phyloP scores from a whole-genome alignment of 2,113 vertebrate genomes.

The Tretioscincus oriximinensis region DNA sequence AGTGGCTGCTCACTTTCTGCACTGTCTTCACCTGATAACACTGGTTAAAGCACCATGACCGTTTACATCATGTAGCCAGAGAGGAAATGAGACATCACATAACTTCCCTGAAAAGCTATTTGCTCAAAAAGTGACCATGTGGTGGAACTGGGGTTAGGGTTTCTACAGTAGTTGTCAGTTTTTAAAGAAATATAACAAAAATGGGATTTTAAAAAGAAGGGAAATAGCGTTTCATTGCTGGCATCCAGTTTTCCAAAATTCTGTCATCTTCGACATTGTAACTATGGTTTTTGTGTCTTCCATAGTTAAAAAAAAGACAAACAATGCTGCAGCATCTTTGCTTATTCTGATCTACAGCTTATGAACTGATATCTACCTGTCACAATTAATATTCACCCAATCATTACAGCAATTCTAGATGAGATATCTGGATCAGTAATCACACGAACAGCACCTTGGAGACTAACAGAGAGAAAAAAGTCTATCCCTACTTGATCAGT shows the following conservation, averaged over 20 bases:
- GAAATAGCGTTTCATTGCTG: conserved; percentile 22
- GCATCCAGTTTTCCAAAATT: not conserved
- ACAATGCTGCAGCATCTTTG: conserved; percentile 14
- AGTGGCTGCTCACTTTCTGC: conserved; percentile 91
- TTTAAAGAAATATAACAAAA: conserved; percentile 55
- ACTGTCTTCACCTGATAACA: conserved; percentile 93
- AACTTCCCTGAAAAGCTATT: conserved; percentile 67
- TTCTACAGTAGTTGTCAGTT: conserved; percentile 51
- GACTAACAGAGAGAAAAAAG: too few species aligned
- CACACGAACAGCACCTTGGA: too few species aligned
- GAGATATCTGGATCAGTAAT: not conserved
- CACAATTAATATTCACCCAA: conserved; percentile 28
- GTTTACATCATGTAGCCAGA: conserved; percentile 76
- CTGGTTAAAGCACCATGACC: conserved; percentile 81
- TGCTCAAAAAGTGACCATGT: conserved; percentile 31
- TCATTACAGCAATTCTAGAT: conserved; percentile 7
- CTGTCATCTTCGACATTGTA: conserved; percentile 23
- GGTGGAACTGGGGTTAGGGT: conserved; percentile 48
- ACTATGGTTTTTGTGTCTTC: not conserved
- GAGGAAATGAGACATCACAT: conserved; percentile 77
- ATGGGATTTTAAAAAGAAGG: conserved; percentile 34
- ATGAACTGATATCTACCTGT: conserved; percentile 26
- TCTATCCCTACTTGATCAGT: too few species aligned
- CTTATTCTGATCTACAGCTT: conserved; percentile 16
- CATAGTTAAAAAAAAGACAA: conserved; percentile 12